Conservation (phyloP, 92 coral and sea anemone species). For the Palythoa heliodiscus region DNA sequence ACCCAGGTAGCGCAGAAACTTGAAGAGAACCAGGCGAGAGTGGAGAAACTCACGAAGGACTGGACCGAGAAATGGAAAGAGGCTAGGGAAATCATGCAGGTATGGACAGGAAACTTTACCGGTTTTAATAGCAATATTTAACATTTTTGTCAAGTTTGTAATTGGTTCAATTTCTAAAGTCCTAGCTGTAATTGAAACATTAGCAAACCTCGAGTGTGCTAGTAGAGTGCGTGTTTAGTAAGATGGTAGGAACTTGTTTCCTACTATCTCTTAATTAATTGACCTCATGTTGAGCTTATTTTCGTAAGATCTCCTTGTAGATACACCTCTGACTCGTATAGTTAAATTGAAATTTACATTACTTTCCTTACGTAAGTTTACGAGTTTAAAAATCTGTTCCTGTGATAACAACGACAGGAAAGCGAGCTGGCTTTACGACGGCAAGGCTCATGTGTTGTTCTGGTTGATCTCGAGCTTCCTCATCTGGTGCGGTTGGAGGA, state of each 20-base stretch:
- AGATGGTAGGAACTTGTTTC: too few species aligned
- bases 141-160: too few species aligned
- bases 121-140: not conserved
- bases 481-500: conserved; percentile 96
- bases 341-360: too few species aligned
- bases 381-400: not conserved
- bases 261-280: too few species aligned
- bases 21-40: conserved; percentile 85
- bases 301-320: too few species aligned
- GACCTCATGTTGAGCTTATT: too few species aligned
- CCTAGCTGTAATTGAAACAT: too few species aligned
- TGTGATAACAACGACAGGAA: conserved; percentile 57
- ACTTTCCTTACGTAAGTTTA: not conserved
- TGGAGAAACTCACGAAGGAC: conserved; percentile 90
- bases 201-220: too few species aligned
- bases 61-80: conserved; percentile 99
- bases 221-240: too few species aligned
- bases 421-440: conserved; percentile 90
- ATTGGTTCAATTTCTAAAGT: too few species aligned
- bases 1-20: conserved; percentile 73
- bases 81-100: conserved; percentile 93
- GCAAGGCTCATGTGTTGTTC: conserved; percentile 91
- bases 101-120: not conserved
- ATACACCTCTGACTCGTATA: too few species aligned
- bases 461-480: conserved; percentile 93